Evolutionary conservation across 2,888 invertebrate species (phyloP).

Genomic region (Aricia artaxerxes): DNA sequence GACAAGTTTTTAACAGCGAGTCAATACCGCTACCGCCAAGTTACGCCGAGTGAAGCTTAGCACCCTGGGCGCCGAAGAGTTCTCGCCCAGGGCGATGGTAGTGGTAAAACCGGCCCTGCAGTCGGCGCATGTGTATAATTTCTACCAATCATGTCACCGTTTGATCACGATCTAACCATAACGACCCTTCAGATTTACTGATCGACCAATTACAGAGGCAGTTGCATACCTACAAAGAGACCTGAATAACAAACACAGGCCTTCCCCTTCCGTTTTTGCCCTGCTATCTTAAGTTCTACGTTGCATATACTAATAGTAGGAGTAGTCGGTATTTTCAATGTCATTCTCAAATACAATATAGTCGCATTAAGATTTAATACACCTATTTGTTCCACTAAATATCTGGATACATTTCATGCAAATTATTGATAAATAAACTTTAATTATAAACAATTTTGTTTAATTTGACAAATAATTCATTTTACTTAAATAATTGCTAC

Average conservation of each 20-base stretch:
- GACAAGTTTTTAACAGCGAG: too few species aligned
- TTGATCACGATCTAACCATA: not conserved
- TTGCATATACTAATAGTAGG: not conserved
- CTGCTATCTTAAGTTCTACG: not conserved
- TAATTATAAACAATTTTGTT: not conserved
- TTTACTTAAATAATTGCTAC: too few species aligned
- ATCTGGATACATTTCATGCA: constrained; percentile 1
- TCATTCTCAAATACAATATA: not conserved
- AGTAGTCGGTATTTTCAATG: not conserved
- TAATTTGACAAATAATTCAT: not conserved
- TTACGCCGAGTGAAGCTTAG: too few species aligned
- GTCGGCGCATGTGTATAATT: not conserved
- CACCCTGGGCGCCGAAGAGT: too few species aligned
- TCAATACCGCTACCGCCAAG: too few species aligned
- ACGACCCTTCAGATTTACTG: not conserved
- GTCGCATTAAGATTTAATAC: not conserved
- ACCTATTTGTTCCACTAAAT: not conserved
- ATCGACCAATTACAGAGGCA: too few species aligned
- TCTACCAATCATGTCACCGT: not conserved
- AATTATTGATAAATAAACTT: not conserved
- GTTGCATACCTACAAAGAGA: not conserved
- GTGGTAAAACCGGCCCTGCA: not conserved
- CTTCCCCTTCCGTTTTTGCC: not conserved
- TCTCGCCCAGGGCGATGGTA: too few species aligned
- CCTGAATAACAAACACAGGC: not conserved